Conservation (phyloP, 1,140 invertebrate genomes). For the Penaeus chinensis region DNA sequence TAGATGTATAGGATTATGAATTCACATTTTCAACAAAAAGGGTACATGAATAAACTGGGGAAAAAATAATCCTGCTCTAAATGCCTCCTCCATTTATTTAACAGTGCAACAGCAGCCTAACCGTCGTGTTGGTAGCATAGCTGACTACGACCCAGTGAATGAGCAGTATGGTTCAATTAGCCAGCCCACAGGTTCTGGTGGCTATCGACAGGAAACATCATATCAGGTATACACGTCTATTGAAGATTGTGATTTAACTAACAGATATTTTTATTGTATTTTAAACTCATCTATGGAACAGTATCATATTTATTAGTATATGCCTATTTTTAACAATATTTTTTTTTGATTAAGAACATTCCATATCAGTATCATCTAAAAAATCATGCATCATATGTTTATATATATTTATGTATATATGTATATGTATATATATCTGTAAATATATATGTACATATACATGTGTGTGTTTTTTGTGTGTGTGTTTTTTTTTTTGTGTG, state of each 20-base stretch:
- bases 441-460: too few species aligned
- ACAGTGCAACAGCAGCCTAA: slow-evolving; percentile 75
- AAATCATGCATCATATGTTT: too few species aligned
- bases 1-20: neutral
- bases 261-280: neutral
- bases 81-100: slow-evolving; percentile 58
- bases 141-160: slow-evolving; percentile 95
- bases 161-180: slow-evolving; percentile 84
- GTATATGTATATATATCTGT: too few species aligned
- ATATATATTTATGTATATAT: too few species aligned
- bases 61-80: neutral
- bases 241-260: neutral
- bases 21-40: neutral
- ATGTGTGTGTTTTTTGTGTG: too few species aligned
- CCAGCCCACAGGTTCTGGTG: slow-evolving; percentile 29
- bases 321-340: neutral
- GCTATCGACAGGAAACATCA: slow-evolving; percentile 50
- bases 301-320: neutral
- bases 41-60: neutral
- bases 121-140: slow-evolving; percentile 88
- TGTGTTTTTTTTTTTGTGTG: too few species aligned
- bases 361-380: too few species aligned
- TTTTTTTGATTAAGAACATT: too few species aligned
- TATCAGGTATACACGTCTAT: slow-evolving; percentile 42
- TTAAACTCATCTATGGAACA: neutral